These are phyloP conservation scores for Taenaris catops DNA, from an alignment of 2,888 invertebrate genomes.

Conservation along the genomic window DNA sequence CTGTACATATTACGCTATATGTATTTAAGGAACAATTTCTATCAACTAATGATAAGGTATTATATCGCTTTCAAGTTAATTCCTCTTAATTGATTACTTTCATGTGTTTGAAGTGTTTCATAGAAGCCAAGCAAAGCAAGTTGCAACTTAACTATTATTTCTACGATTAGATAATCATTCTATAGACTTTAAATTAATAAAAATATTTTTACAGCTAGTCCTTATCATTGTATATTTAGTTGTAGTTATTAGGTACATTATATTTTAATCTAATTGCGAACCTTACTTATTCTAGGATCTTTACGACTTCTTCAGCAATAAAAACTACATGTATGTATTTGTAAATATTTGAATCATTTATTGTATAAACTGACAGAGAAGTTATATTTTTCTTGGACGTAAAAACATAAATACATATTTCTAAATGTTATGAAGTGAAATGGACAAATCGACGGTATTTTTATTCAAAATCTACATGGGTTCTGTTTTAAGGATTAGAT, in stretches of 20 bases:
- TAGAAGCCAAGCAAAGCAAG: slow-evolving; percentile 20
- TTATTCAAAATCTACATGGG: slow-evolving; percentile 24
- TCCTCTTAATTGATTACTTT: not conserved
- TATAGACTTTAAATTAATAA: slow-evolving; percentile 45
- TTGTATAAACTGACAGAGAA: slow-evolving; percentile 67
- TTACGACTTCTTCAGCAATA: slow-evolving; percentile 74
- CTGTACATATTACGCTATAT: slow-evolving; percentile 63
- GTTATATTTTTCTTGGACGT: slow-evolving; percentile 73
- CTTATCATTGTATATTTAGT: slow-evolving; percentile 64
- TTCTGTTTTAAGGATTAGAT: slow-evolving; percentile 23
- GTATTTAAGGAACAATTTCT: slow-evolving; percentile 28
- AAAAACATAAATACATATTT: slow-evolving; percentile 52
- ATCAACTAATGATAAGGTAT: slow-evolving; percentile 18
- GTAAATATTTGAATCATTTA: slow-evolving; percentile 68
- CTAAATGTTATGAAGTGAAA: slow-evolving; percentile 43
- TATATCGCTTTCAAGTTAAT: slow-evolving; percentile 5
- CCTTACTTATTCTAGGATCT: slow-evolving; percentile 54
- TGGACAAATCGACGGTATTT: slow-evolving; percentile 27
- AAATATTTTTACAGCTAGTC: slow-evolving; percentile 76
- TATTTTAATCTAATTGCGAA: slow-evolving; percentile 55
- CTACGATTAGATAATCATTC: slow-evolving; percentile 32
- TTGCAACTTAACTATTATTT: slow-evolving; percentile 15
- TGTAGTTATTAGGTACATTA: slow-evolving; percentile 56
- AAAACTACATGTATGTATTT: slow-evolving; percentile 64
- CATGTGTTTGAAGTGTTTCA: slow-evolving; percentile 1